phyloP scores from a whole-genome alignment of 2,797 vertebrate genomes.

The Argya squamiceps region DNA sequence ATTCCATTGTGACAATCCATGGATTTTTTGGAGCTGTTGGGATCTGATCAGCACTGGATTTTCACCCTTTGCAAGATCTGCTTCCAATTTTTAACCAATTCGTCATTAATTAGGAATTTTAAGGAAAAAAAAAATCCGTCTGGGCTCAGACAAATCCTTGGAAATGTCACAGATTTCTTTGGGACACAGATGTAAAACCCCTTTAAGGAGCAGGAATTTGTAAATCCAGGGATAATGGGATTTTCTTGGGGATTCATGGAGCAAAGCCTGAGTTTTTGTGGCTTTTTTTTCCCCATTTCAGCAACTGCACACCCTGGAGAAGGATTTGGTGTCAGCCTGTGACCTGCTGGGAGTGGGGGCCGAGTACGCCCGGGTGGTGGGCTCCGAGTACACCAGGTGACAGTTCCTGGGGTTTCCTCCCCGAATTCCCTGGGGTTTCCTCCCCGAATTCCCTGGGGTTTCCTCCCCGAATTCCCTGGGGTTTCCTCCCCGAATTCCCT shows the following conservation, averaged over 20 bases:
- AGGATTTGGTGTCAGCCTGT: constrained; percentile 96
- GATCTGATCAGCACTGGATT: background rate
- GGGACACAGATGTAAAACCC: accelerated
- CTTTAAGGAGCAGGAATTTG: too few species aligned
- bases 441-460: background rate
- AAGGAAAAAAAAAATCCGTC: accelerated
- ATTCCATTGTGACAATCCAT: accelerated
- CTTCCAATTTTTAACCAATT: background rate
- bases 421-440: background rate
- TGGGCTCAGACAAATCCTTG: background rate
- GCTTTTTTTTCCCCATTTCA: background rate
- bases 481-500: accelerated
- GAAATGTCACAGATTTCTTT: accelerated
- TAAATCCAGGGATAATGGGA: accelerated
- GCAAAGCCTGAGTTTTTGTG: accelerated
- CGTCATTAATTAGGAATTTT: background rate
- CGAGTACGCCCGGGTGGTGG: constrained; percentile 94
- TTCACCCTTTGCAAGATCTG: background rate
- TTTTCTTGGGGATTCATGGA: accelerated
- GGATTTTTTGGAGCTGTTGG: background rate
- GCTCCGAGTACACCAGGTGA: constrained; percentile 97
- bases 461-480: accelerated
- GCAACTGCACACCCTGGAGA: constrained; percentile 99
- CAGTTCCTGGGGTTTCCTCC: too few species aligned
- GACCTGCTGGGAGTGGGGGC: constrained; percentile 96